Percentiles rank a stretch among this genome's conserved stretches.
phyloP scores from a whole-genome alignment of 2,888 invertebrate genomes.

The Lingula anatina region DNA sequence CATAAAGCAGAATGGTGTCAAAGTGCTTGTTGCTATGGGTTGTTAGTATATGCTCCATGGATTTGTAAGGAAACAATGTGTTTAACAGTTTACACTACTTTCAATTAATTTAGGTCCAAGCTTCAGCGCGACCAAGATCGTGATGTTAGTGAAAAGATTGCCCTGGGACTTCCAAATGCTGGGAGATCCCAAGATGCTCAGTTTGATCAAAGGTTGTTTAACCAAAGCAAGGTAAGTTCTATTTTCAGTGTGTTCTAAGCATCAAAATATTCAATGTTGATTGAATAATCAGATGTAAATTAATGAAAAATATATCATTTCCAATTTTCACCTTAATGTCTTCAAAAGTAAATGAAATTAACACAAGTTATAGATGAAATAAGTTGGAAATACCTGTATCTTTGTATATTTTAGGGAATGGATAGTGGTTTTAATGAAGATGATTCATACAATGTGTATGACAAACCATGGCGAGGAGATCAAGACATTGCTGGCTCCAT shows the following conservation, averaged over 20 bases:
- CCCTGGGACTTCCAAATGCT: slow-evolving; percentile 83
- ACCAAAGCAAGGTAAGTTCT: slow-evolving; percentile 61
- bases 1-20: no score
- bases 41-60: no score
- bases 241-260: not conserved
- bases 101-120: slow-evolving; percentile 64
- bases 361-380: no score
- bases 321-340: no score
- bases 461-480: slow-evolving; percentile 94
- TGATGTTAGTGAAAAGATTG: slow-evolving; percentile 98
- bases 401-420: slow-evolving; percentile 64
- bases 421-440: slow-evolving; percentile 95
- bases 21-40: no score
- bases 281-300: not conserved
- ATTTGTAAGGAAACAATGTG: no score
- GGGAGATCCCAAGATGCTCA: slow-evolving; percentile 66
- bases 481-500: slow-evolving; percentile 82
- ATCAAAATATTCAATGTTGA: not conserved
- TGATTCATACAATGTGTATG: slow-evolving; percentile 95
- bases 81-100: no score
- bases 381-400: no score
- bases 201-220: slow-evolving; percentile 94
- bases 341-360: no score
- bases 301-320: no score
- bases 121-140: slow-evolving; percentile 69